Evolutionary conservation across 2,797 vertebrate species (phyloP), one percentile per base, ranked within the genome.

Genomic region (Squalus acanthias): DNA sequence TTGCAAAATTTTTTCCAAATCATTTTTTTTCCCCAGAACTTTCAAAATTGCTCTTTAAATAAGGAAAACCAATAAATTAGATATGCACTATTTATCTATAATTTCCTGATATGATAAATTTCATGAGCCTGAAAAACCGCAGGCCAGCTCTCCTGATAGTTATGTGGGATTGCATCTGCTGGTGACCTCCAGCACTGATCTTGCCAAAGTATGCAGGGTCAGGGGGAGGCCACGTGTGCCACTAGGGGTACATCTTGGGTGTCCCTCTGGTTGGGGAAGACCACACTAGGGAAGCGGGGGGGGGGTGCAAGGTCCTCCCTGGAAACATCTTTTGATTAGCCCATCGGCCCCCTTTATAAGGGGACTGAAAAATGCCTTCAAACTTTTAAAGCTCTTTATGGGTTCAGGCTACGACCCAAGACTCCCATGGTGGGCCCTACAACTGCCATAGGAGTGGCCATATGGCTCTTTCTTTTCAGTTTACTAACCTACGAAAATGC

Each of bases 1-100:
- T 95, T 95, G 94, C 94, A 76, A 76, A 33, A 76, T 15, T 39
- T 20, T 72, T 8, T 76, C 50, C 70, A 29, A 95, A 95, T 95
- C 50, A 95, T 74, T 74, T 57, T 92, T 39, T 24, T 76, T 9
- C 70, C 20, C 24, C 22, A 72, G 39, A 72, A 95, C 29, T n/a
- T 93, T 93, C n/a, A 46, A 8, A 46, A n/a, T 69, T 69, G n/a
- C 46, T 93, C 65, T 20, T 69, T 93, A 93, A 24, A 39, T 69
- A 20, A 46, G n/a, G 63, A 69, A 93, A 67, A 39, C 2, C 7
- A 69, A 39, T 69, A 39, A 69, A n/a, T 39, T 67, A 39, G 24
- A 20, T 67, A 12, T 24, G n/a, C n/a, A 39, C 65, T 65, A 22
- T 92, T 92, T 63, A 69, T 69, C 91, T 24, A 93, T 93, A 46